Base-by-base conservation (phyloP, 1,140 invertebrate species). In the Drosophila parvula region DNA sequence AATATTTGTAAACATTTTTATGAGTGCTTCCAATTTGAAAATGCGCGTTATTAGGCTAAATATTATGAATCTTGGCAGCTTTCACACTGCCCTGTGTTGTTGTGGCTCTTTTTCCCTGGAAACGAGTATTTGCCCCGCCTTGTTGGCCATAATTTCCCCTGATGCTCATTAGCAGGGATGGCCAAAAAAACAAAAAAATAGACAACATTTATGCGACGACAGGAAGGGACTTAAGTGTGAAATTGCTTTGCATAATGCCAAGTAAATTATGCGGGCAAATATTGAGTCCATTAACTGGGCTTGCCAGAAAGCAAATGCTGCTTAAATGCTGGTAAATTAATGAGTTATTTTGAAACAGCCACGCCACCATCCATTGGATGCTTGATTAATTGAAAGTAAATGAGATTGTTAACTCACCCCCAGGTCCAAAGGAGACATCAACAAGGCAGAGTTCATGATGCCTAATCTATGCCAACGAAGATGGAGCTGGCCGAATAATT, bases 231-330 rank as follows among this genome's bases (percentile, higher is more conserved):
- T 68, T 70, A 88, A 86, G 79, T 86, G 83, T 88, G 68, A 86
- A 86, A 88, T 79, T 79, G 73, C 76, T 71, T 77, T 88, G 67
- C 60, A 69, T 83, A 82, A 82, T 88, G 75, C 67, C 79, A 80
- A 83, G 76, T 83, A 73, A 78, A 80, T 88, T 88, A 89, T 89
- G 80, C 68, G 63, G 68, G 81, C 74, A 88, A 74, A 77, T 76
- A 74, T 79, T 40, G 59, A 68, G 71, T 64, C 60, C 65, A 77
- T 73, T 73, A 78, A 79, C 51, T 55, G 36, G 60, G 50, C 22
- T 27, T 38, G 38, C 47, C 53, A 55, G 18, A 30, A 47, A 53
- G 38, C 12, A 12, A 36, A 11, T 53, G 8, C 18, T 16, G 10
- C n/a, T n/a, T 41, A 30, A 45, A 60, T 51, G 4, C 16, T 28